Percentiles rank a stretch among this genome's conserved stretches.
Conservation (phyloP, 1,140 invertebrate genomes). For the Hydropsyche tenuis region DNA sequence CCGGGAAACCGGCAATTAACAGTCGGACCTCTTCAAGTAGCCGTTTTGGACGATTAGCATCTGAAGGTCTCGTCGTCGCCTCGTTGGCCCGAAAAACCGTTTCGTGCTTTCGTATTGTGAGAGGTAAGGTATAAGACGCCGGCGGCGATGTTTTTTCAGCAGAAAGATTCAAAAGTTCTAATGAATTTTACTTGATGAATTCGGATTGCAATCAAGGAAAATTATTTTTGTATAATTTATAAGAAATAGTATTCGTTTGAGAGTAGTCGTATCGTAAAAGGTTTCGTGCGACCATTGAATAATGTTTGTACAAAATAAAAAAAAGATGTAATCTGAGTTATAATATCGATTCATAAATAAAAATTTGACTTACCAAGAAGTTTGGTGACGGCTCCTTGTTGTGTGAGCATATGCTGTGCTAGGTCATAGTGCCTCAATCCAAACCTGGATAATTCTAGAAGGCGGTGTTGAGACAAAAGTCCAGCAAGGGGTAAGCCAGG, state of each 20-base stretch:
- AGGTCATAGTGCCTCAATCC: conserved; percentile 87
- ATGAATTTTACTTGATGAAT: too few species aligned
- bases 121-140: too few species aligned
- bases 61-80: neutral
- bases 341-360: neutral
- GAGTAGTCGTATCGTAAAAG: too few species aligned
- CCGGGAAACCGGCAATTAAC: conserved; percentile 12
- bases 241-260: too few species aligned
- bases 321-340: too few species aligned
- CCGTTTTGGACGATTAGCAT: conserved; percentile 6
- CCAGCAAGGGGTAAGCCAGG: conserved; percentile 68
- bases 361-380: conserved; percentile 73
- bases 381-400: conserved; percentile 91
- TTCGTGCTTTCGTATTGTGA: too few species aligned
- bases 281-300: too few species aligned
- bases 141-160: too few species aligned
- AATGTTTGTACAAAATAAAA: too few species aligned
- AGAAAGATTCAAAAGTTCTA: too few species aligned
- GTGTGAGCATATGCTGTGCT: conserved; percentile 84
- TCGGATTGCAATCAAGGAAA: too few species aligned
- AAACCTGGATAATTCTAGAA: conserved; percentile 83
- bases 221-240: too few species aligned
- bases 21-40: conserved; percentile 1
- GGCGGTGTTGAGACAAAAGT: conserved; percentile 73
- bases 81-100: neutral